Conservation (phyloP, 2,888 invertebrate genomes). For the Allophyes oxyacanthae region DNA sequence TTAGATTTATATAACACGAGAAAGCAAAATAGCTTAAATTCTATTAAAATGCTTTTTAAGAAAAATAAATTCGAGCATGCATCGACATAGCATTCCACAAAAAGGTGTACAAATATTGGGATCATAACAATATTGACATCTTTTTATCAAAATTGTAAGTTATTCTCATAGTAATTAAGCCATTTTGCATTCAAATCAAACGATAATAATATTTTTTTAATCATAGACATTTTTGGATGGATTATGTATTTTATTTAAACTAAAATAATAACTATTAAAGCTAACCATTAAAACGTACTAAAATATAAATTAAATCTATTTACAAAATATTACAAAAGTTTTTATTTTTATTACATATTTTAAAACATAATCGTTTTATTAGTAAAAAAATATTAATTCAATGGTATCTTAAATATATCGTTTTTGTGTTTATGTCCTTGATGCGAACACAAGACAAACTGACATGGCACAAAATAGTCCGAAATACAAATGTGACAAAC, state of each 20-base stretch:
- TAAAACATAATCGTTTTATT: conserved; percentile 47
- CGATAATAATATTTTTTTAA: conserved; percentile 67
- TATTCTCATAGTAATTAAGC: conserved; percentile 34
- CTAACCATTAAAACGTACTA: conserved; percentile 81
- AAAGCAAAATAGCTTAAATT: conserved; percentile 37
- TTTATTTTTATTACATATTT: conserved; percentile 43
- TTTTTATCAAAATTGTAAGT: too few relatives aligned
- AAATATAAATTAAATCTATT: conserved; percentile 85
- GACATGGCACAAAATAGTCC: conserved; percentile 77
- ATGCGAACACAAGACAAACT: conserved; percentile 55
- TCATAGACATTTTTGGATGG: conserved; percentile 83
- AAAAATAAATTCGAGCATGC: too few relatives aligned
- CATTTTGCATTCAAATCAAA: conserved; percentile 48
- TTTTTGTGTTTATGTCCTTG: conserved; percentile 53
- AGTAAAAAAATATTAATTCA: conserved; percentile 55
- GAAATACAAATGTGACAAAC: conserved; percentile 56
- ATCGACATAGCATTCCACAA: too few relatives aligned
- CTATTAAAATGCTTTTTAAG: neutral
- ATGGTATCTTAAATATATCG: conserved; percentile 55
- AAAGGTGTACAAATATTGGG: too few relatives aligned
- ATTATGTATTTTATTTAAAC: conserved; percentile 68
- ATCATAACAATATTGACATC: too few relatives aligned
- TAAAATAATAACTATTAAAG: conserved; percentile 87
- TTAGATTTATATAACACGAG: conserved; percentile 29
- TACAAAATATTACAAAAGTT: conserved; percentile 85